These are phyloP conservation scores for Dryobates pubescens DNA, from an alignment of 2,797 vertebrate genomes.

Conservation along the genomic window DNA sequence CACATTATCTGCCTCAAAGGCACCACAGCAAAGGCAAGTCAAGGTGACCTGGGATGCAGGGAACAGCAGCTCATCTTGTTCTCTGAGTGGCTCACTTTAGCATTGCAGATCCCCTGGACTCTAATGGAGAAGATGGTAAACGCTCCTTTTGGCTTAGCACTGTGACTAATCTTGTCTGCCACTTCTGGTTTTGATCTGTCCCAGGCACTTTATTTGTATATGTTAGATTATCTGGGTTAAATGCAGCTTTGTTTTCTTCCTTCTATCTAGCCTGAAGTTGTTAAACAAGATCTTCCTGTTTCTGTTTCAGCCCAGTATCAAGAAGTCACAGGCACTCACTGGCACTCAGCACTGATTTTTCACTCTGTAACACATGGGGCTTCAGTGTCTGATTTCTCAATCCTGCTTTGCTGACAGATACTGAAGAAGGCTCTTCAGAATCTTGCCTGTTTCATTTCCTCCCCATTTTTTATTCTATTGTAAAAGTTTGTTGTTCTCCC, in stretches of 20 bases:
- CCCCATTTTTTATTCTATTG: not conserved
- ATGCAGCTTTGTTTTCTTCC: not conserved
- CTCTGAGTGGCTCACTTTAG: not conserved
- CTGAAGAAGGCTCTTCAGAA: not conserved
- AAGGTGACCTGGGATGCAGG: not conserved
- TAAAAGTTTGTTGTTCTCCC: not conserved
- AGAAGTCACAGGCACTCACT: not conserved
- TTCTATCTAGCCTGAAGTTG: not conserved
- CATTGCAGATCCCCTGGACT: not conserved
- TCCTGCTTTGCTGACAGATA: not conserved
- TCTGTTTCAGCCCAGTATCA: not conserved
- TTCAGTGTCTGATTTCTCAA: not conserved
- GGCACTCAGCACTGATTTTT: not conserved
- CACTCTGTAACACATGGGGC: not conserved
- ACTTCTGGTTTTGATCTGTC: not conserved
- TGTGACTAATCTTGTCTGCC: not conserved
- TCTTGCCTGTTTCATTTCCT: not conserved
- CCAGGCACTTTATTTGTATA: not conserved
- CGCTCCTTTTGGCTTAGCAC: not conserved
- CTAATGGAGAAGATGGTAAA: not conserved
- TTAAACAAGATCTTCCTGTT: constrained; percentile 25
- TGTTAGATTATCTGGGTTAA: constrained; percentile 8
- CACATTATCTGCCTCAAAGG: not conserved
- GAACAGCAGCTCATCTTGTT: not conserved
- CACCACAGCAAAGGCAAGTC: not conserved